Evolutionary conservation across 2,888 invertebrate species (phyloP).

Genomic region (Drosophila paracracens): DNA sequence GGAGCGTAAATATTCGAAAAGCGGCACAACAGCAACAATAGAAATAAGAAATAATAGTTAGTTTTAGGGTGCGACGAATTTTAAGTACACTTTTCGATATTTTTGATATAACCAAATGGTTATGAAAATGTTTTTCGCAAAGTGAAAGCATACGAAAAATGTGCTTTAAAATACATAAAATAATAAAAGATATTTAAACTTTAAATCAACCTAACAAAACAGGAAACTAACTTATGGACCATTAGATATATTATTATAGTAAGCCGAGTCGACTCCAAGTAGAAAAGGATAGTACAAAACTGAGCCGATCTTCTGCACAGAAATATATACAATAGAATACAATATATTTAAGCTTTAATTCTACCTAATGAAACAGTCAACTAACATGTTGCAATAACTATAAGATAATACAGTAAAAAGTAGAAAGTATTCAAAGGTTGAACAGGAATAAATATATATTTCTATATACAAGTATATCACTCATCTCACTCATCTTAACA

Average conservation of each 20-base stretch:
- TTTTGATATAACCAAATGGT: neutral
- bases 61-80: constrained; percentile 9
- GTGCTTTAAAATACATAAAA: neutral
- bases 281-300: neutral
- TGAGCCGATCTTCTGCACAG: neutral
- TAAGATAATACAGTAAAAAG: neutral
- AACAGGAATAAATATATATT: neutral
- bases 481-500: neutral
- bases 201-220: neutral
- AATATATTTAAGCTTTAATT: neutral
- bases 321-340: no score
- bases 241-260: neutral
- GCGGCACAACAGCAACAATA: constrained; percentile 65
- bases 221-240: neutral
- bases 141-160: neutral
- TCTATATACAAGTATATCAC: neutral
- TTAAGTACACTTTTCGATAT: constrained; percentile 34
- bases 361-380: neutral
- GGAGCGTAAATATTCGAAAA: constrained; percentile 80
- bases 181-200: neutral
- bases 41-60: constrained; percentile 40
- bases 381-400: neutral
- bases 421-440: neutral
- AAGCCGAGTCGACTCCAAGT: neutral
- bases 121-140: neutral